A percentile compares a stretch with the other conserved stretches of the same genome.
phyloP scores from a whole-genome alignment of 2,113 vertebrate genomes.

The Brachirus orientalis region DNA sequence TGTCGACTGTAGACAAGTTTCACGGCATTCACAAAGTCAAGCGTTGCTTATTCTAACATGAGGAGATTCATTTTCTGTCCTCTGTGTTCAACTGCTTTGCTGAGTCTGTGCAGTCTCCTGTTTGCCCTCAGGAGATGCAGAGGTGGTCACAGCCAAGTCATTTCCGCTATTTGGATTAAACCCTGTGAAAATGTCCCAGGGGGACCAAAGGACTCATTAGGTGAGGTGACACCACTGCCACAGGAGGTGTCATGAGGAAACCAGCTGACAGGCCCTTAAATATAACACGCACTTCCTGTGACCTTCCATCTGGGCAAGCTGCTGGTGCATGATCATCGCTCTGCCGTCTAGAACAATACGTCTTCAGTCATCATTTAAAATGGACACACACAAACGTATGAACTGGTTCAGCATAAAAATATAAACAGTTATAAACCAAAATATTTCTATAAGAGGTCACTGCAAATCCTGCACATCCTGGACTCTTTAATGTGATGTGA shows the following conservation, averaged over 20 bases:
- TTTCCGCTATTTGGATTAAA: conserved; percentile 68
- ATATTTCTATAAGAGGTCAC: neutral
- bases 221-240: conserved; percentile 56
- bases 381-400: neutral
- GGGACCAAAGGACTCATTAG: conserved; percentile 65
- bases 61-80: conserved; percentile 27
- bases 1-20: conserved; percentile 6
- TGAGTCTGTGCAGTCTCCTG: conserved; percentile 52
- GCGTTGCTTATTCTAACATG: conserved; percentile 8
- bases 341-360: conserved; percentile 36
- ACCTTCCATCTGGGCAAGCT: conserved; percentile 53
- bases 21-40: conserved; percentile 31
- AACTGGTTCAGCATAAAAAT: neutral
- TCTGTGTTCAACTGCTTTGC: conserved; percentile 31
- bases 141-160: conserved; percentile 51
- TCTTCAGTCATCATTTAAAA: conserved; percentile 42
- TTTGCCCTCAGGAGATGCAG: conserved; percentile 35
- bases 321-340: conserved; percentile 27
- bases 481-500: neutral
- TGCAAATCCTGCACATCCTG: neutral
- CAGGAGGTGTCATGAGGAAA: conserved; percentile 67
- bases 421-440: neutral
- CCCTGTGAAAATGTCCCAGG: conserved; percentile 45
- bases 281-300: conserved; percentile 60
- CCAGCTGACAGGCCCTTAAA: conserved; percentile 58